Base-by-base conservation (phyloP, 2,888 invertebrate species). In the Heliconius cydno region DNA sequence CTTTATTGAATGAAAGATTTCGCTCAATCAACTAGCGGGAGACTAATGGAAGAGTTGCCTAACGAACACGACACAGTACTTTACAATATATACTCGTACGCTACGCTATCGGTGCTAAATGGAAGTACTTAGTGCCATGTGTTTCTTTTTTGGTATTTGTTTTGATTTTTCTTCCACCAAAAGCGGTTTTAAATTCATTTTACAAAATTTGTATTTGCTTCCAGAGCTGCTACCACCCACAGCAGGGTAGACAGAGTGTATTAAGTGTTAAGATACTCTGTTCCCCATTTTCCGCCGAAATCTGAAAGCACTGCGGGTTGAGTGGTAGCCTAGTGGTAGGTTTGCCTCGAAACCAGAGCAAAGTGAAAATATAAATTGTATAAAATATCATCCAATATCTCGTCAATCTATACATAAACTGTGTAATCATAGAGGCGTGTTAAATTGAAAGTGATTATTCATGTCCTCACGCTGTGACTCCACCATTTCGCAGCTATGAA, bases 381-480 rank as follows among this genome's bases (percentile, higher is more conserved):
- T 22, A 65, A 25, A 28, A 75, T 46, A 28, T 41, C 22, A 30
- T 75, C 28, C 75, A 75, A 75, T 46, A 66, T 78, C 77, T 71
- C 70, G 65, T 75, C 77, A 77, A 80, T 80, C 77, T 76, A 30
- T 78, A 72, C 65, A 79, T 28, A 28, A 30, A 67, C 38, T 68
- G 68, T 68, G 46, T 74, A 74, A 79, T 74, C 79, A 73, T 68
- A 38, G 68, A 77, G 63, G 72, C 80, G 80, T 73, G 78, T 79
- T 80, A 76, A 77, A 80, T 81, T 78, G 79, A 68, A 81, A 81
- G 82, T 81, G 81, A 83, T 82, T 83, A 83, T 83, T 82, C 82
- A 80, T 82, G 83, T 82, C 81, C 80, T 77, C 79, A 79, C 77
- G 79, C 78, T 80, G 68, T 76, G 80, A 78, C 73, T 80, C 74